Conservation (phyloP, 2,797 vertebrate species). For the Fringilla coelebs region DNA sequence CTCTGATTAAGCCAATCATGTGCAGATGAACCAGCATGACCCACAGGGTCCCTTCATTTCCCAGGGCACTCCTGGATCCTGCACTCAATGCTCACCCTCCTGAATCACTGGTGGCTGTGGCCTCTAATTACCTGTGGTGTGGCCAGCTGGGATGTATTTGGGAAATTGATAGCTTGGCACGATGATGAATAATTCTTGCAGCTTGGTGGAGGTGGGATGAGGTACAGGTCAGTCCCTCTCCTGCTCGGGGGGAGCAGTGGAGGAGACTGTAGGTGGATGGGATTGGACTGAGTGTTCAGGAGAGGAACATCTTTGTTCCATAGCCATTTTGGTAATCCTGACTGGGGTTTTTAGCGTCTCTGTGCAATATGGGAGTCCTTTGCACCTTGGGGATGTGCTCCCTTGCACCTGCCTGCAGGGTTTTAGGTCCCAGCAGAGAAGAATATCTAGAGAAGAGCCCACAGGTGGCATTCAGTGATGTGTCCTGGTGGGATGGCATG, state of each 20-base stretch:
- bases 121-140: not conserved
- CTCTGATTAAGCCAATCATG: not conserved
- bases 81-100: rapidly evolving
- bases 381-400: not conserved
- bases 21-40: not conserved
- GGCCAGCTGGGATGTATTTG: not conserved
- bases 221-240: not conserved
- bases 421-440: not conserved
- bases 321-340: not conserved
- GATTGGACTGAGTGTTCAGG: not conserved
- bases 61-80: not conserved
- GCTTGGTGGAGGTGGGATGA: not conserved
- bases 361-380: not conserved
- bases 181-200: not conserved
- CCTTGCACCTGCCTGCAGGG: not conserved
- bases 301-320: not conserved
- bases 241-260: not conserved
- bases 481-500: not conserved
- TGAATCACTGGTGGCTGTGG: not conserved
- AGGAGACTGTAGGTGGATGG: rapidly evolving
- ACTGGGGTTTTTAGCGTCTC: not conserved
- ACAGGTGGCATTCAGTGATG: rapidly evolving
- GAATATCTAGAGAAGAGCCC: not conserved
- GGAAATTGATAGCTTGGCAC: not conserved
- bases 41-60: not conserved